These are phyloP conservation scores for Taxidea taxus DNA, from an alignment of 2,113 vertebrate genomes.

Conservation along the genomic window DNA sequence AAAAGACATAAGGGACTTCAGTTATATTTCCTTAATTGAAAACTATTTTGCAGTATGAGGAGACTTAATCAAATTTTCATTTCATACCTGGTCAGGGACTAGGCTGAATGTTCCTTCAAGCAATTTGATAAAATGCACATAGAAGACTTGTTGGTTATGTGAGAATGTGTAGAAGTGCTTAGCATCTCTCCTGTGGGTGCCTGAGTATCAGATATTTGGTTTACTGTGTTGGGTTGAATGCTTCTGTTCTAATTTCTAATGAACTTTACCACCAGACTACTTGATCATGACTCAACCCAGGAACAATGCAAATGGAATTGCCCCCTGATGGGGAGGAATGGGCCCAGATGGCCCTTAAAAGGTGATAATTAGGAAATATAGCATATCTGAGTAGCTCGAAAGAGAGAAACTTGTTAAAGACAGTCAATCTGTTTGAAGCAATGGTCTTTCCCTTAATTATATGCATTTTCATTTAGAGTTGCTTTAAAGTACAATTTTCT, in stretches of 20 bases:
- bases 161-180: conserved; percentile 76
- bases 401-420: conserved; percentile 89
- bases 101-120: conserved; percentile 78
- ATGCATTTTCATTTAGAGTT: conserved; percentile 84
- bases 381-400: conserved; percentile 90
- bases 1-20: conserved; percentile 62
- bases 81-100: conserved; percentile 75
- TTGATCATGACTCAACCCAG: conserved; percentile 97
- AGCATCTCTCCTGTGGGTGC: conserved; percentile 79
- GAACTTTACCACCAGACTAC: conserved; percentile 97
- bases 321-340: conserved; percentile 98
- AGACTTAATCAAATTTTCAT: conserved; percentile 77
- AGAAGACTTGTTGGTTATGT: conserved; percentile 77
- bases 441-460: conserved; percentile 86
- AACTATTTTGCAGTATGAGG: conserved; percentile 72
- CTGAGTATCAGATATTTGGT: conserved; percentile 83
- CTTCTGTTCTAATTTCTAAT: conserved; percentile 91
- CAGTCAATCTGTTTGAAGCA: conserved; percentile 90
- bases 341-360: conserved; percentile 99
- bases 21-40: conserved; percentile 77
- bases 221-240: conserved; percentile 86
- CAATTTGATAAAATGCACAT: conserved; percentile 69
- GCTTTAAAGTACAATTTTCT: conserved; percentile 82
- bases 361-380: conserved; percentile 99
- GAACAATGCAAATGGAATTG: conserved; percentile 99